Evolutionary conservation across 1,140 invertebrate genomes (phyloP), one percentile per base, ranked within the genome.

Genomic region (Diorhabda elongata): DNA sequence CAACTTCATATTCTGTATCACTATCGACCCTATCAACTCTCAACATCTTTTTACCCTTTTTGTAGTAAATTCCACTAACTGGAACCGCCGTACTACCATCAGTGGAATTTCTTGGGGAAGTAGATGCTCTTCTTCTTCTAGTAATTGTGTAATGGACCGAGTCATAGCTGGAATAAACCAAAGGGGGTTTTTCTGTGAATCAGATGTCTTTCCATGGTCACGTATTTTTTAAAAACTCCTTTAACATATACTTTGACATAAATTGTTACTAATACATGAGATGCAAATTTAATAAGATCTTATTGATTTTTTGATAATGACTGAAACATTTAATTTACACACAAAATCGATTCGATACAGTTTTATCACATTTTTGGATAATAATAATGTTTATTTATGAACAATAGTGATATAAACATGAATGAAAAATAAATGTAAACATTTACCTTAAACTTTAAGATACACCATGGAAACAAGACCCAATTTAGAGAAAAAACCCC

Each of bases 141-240:
- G 89, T 91, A 68, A 93, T 92, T 1, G 90, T 93, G 76, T 87
- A 93, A 67, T 90, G 85, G 56, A 88, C 82, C 3, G 91, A 91
- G 80, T 93, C 90, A 65, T 90, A 87, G 1, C 63, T 64, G 63
- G 11, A 64, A 64, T 26, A 64, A 44, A 64, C 41, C 4, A 52
- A 57, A 64, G 63, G 63, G 63, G 63, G 52, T 64, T 64, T 64
- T 64, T 47, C 26, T 11, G 58, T 64, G 45, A 64, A 64, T 52
- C 63, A 45, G 63, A 52, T 64, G 45, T 64, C 26, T 64, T 64
- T 64, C 9, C 58, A 60, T 52, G 47, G 47, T n/a, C n/a, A 52
- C 6, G 47, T 52, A 52, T 52, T 52, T 52, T 26, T 26, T 26
- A 26, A 26, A 26, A 26, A 26, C 26, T 26, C 26, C 26, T 26